Conservation (phyloP, 2,113 vertebrate genomes). For the Chascanopsetta lugubris region DNA sequence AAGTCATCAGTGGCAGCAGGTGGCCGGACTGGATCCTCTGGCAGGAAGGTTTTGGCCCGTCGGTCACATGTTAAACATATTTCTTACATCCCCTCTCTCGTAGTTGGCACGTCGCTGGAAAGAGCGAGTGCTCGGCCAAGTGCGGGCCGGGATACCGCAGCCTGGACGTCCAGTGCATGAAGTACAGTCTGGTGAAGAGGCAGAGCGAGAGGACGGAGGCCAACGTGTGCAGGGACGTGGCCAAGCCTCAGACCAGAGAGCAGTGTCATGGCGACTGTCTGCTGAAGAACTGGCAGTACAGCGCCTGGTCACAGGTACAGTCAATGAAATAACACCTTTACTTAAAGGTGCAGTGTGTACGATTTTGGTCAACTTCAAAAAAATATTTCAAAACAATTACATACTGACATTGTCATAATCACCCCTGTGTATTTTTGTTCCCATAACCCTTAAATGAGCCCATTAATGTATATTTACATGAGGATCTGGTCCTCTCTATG, state of each 20-base stretch:
- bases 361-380: too few relatives aligned
- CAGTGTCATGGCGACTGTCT: conserved; percentile 89
- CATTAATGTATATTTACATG: too few relatives aligned
- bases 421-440: too few relatives aligned
- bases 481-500: too few relatives aligned
- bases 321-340: not conserved
- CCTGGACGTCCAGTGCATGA: conserved; percentile 89
- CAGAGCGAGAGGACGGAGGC: conserved; percentile 83
- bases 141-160: conserved; percentile 89
- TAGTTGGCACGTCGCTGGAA: conserved; percentile 91
- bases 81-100: not conserved
- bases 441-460: too few relatives aligned
- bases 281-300: conserved; percentile 91
- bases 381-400: too few relatives aligned
- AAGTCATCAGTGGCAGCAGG: too few relatives aligned
- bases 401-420: too few relatives aligned
- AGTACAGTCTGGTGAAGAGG: conserved; percentile 84
- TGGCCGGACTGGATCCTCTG: too few relatives aligned
- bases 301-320: conserved; percentile 93
- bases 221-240: conserved; percentile 81
- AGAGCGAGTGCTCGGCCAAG: conserved; percentile 90
- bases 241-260: conserved; percentile 88
- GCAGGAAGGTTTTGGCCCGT: too few relatives aligned
- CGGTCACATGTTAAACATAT: not conserved
- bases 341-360: too few relatives aligned